Conservation (phyloP, 2,888 invertebrate genomes). For the Apamea crenata region DNA sequence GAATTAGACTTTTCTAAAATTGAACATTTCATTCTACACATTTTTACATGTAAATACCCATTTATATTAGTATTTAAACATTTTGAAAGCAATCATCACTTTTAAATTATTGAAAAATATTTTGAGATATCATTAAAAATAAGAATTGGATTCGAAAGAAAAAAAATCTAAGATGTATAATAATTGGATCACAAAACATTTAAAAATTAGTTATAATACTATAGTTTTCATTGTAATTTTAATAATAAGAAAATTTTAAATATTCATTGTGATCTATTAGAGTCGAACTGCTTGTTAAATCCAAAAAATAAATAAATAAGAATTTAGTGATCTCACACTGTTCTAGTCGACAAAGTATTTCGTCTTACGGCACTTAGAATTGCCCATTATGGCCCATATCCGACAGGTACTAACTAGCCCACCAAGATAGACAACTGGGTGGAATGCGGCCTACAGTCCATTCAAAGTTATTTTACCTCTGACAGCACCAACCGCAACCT, state of each 20-base stretch:
- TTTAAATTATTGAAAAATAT: constrained; percentile 16
- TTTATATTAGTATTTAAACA: not conserved
- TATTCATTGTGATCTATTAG: constrained; percentile 50
- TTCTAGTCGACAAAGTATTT: constrained; percentile 49
- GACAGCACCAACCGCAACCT: not conserved
- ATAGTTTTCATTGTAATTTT: constrained; percentile 27
- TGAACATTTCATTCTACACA: not conserved
- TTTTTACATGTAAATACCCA: constrained; percentile 22
- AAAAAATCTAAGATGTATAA: constrained; percentile 6
- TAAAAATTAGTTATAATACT: constrained; percentile 28
- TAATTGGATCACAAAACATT: constrained; percentile 7
- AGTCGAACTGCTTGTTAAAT: constrained; percentile 39
- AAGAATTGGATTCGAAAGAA: not conserved
- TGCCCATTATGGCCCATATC: not conserved
- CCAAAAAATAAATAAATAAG: constrained; percentile 14
- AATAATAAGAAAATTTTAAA: constrained; percentile 24
- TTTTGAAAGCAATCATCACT: not conserved
- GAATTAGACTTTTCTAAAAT: not conserved
- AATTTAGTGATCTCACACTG: constrained; percentile 37
- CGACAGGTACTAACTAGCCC: not conserved
- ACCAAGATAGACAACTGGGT: not conserved
- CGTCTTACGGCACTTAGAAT: constrained; percentile 1
- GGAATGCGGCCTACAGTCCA: not conserved
- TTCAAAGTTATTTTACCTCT: not conserved
- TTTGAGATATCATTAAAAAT: constrained; percentile 39